These are phyloP conservation scores for Pelodytes ibericus DNA, from an alignment of 2,797 vertebrate species.

Conservation along the genomic window DNA sequence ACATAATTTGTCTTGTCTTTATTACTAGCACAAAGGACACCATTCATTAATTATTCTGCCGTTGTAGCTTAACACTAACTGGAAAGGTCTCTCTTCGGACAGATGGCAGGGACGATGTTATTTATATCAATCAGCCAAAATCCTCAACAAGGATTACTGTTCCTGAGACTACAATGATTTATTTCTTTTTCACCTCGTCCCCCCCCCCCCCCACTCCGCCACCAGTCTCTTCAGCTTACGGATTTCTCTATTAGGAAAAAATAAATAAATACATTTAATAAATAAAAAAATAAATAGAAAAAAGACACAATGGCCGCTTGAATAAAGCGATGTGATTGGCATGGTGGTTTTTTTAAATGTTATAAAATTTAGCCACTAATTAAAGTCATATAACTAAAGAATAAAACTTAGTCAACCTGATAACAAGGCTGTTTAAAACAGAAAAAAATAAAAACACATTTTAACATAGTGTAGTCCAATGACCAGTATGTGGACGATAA, in stretches of 20 bases:
- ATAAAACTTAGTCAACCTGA: no score
- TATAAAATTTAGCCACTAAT: no score
- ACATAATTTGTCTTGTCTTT: slow-evolving; percentile 99
- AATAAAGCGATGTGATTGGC: no score
- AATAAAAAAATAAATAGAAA: neutral
- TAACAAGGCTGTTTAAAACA: no score
- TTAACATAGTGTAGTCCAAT: no score
- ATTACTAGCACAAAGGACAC: slow-evolving; percentile 99
- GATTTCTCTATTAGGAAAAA: slow-evolving; percentile 71
- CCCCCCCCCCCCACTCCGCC: slow-evolving; percentile 88
- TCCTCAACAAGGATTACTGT: slow-evolving; percentile 99
- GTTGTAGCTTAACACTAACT: slow-evolving; percentile 98
- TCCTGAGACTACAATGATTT: slow-evolving; percentile 98
- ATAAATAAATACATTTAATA: neutral
- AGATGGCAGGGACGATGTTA: slow-evolving; percentile 99
- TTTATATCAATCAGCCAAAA: slow-evolving; percentile 99
- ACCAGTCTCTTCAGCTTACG: slow-evolving; percentile 85
- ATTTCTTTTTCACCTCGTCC: no score
- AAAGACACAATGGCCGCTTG: no score
- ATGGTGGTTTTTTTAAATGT: no score
- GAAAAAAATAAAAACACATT: no score
- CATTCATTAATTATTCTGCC: slow-evolving; percentile 99
- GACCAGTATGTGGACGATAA: no score
- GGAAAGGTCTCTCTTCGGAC: slow-evolving; percentile 99
- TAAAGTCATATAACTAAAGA: no score